Conservation (phyloP, 2,888 invertebrate genomes). For the Omphaloscelis lunosa region DNA sequence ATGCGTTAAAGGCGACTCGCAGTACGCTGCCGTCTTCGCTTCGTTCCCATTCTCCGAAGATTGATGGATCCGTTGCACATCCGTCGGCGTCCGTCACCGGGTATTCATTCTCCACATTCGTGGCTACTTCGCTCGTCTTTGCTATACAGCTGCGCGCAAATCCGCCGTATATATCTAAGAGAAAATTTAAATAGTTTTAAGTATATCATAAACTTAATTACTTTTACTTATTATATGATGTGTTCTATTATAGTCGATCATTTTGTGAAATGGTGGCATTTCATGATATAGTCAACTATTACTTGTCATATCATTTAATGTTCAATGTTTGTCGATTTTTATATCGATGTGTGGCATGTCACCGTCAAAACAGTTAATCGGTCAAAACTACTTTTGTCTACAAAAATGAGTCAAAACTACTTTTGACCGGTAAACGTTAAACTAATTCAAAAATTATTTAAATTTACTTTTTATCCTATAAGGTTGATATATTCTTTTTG, state of each 20-base stretch:
- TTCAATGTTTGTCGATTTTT: not conserved
- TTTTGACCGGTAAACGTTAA: not conserved
- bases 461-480: not conserved
- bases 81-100: slow-evolving; percentile 98
- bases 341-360: not conserved
- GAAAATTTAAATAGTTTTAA: slow-evolving; percentile 20
- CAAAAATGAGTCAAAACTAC: no score
- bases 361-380: not conserved
- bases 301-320: not conserved
- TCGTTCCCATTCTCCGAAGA: slow-evolving; percentile 98
- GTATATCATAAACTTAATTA: not conserved
- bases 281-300: not conserved
- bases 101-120: slow-evolving; percentile 96
- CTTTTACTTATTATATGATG: not conserved
- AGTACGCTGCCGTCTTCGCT: slow-evolving; percentile 96
- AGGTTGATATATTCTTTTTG: not conserved
- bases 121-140: slow-evolving; percentile 95
- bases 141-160: slow-evolving; percentile 98
- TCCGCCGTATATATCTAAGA: slow-evolving; percentile 96
- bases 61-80: slow-evolving; percentile 97
- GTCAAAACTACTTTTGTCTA: not conserved
- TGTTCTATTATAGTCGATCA: no score
- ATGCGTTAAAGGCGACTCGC: slow-evolving; percentile 97
- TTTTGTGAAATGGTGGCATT: slow-evolving; percentile 1
- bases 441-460: not conserved